Conservation (phyloP, 2,113 vertebrate genomes). For the Heterochromis multidens region DNA sequence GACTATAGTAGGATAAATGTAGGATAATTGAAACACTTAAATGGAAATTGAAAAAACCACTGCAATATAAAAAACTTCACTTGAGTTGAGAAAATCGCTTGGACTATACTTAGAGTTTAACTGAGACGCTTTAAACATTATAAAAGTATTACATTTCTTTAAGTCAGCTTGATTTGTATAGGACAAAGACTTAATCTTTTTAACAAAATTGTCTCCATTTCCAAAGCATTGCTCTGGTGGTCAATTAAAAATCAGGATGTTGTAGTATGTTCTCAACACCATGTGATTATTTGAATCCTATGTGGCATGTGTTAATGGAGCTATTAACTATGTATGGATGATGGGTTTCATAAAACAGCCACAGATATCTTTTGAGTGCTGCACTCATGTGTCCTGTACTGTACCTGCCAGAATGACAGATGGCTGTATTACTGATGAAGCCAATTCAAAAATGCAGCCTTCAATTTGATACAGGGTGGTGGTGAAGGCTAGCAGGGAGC, state of each 20-base stretch:
- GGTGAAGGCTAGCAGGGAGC: neutral
- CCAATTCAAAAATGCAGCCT: conserved; percentile 47
- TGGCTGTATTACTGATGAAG: conserved; percentile 44
- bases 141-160: neutral
- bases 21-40: neutral
- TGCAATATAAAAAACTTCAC: neutral
- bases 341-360: conserved; percentile 18
- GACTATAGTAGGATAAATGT: neutral
- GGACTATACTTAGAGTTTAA: neutral
- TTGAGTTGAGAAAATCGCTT: neutral
- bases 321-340: conserved; percentile 16
- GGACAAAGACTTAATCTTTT: neutral
- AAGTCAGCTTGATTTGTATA: neutral
- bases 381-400: conserved; percentile 22
- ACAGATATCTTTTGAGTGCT: conserved; percentile 28
- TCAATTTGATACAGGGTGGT: conserved; percentile 27
- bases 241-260: neutral
- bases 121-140: neutral
- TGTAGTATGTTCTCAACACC: conserved; percentile 29
- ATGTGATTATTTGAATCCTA: conserved; percentile 19
- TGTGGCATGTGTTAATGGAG: conserved; percentile 29
- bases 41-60: neutral
- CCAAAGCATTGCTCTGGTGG: neutral
- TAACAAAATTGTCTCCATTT: neutral
- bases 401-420: conserved; percentile 63